Percentiles rank a stretch among this genome's conserved stretches.
These are phyloP conservation scores for Amphiprion ocellaris DNA, from an alignment of 2,113 vertebrate genomes.

Conservation along the genomic window DNA sequence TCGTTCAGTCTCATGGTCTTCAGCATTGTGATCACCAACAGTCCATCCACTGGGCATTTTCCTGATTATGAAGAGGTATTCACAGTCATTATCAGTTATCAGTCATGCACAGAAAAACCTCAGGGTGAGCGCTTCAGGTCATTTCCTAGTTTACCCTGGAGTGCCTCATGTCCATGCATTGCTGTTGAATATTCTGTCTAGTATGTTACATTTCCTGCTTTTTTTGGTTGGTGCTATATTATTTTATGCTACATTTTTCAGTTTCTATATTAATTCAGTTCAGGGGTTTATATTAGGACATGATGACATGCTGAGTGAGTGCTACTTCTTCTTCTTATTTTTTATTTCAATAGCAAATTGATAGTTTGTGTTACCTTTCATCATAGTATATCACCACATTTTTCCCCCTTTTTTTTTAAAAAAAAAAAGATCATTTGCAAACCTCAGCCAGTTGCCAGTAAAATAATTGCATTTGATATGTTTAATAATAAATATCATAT, in stretches of 20 bases:
- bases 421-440: too few species aligned
- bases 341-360: too few species aligned
- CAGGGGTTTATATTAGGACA: too few species aligned
- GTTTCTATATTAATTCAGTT: too few species aligned
- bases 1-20: conserved; percentile 12
- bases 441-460: too few species aligned
- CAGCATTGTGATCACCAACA: neutral
- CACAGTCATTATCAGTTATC: neutral
- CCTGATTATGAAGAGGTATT: conserved; percentile 9
- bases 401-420: too few species aligned
- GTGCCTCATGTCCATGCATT: neutral
- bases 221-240: neutral
- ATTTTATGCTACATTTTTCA: neutral
- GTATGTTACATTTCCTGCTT: neutral
- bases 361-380: too few species aligned
- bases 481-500: too few species aligned
- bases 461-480: too few species aligned
- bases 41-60: neutral
- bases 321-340: too few species aligned
- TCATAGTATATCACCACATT: too few species aligned
- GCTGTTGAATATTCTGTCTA: neutral
- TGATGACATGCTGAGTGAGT: too few species aligned
- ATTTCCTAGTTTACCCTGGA: neutral
- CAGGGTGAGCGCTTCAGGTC: conserved; percentile 3
- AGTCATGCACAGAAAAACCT: neutral